These are phyloP conservation scores for Psix sp. DNA, from an alignment of 1,140 invertebrate genomes.

Conservation along the genomic window DNA sequence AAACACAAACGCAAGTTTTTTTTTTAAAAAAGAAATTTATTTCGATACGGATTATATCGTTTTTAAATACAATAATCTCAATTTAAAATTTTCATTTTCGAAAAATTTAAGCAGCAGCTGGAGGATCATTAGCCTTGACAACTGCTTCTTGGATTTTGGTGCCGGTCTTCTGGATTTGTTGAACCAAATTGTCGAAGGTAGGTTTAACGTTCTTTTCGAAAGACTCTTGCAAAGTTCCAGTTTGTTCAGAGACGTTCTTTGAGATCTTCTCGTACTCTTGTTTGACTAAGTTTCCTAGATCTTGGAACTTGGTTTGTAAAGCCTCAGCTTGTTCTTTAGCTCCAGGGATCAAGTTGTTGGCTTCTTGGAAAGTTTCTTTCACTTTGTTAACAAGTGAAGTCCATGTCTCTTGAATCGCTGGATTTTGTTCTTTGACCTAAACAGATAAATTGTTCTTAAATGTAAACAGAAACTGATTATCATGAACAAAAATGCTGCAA, in stretches of 20 bases:
- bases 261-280: conserved; percentile 46
- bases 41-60: not conserved
- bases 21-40: not conserved
- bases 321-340: conserved; percentile 51
- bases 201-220: conserved; percentile 38
- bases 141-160: conserved; percentile 41
- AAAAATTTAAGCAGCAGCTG: conserved; percentile 15
- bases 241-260: conserved; percentile 37
- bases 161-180: conserved; percentile 45
- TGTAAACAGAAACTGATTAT: conserved; percentile 3
- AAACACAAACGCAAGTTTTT: no score
- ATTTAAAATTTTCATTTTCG: not conserved
- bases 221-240: conserved; percentile 39
- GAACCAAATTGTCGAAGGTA: conserved; percentile 34
- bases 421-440: conserved; percentile 59
- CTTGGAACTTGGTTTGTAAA: conserved; percentile 38
- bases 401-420: conserved; percentile 51
- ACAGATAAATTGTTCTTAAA: conserved; percentile 22
- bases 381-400: conserved; percentile 29
- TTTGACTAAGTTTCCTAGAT: conserved; percentile 30
- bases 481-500: not conserved
- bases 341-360: conserved; percentile 41
- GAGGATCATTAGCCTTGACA: conserved; percentile 35
- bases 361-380: conserved; percentile 50
- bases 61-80: not conserved